Base-by-base conservation (phyloP, 2,797 vertebrate species). In the Typhlichthys eigenmanni region DNA sequence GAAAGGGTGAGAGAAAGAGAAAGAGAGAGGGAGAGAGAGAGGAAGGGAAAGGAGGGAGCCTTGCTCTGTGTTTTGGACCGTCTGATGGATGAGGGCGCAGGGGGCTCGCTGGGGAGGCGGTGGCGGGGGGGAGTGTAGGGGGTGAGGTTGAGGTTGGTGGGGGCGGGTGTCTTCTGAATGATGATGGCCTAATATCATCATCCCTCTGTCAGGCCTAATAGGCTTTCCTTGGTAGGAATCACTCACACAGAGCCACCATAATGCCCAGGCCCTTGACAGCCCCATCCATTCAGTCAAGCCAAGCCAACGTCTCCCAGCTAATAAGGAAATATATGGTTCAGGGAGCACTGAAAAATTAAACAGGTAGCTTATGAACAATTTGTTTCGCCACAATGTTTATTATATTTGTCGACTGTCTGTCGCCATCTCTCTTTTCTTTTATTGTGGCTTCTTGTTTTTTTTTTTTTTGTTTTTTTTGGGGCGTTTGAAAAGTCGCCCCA, bases 111-210 rank as follows among this genome's bases (percentile, higher is more conserved):
- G 14, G 50, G 50, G 14, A 16, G 50, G 14, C 9, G 50, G 50
- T 19, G 51, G 14, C 24, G n/a, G 49, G 63, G 55, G 24, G 24
- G 29, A 10, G 51, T 29, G 51, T 11, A 43, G 38, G 17, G 46
- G 19, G 9, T 52, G 17, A 24, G 13, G 52, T 12, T 17, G 19
- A 14, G 52, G 54, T 11, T 10, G n/a, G 29, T 24, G 87, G 88
- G 94, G 95, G 95, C 92, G 93, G 94, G 94, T 94, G 93, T 94
- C 93, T 93, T 93, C 95, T 96, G 96, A 98, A 96, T 96, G 96
- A 97, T 98, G 96, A 98, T 95, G 95, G 95, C 93, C 95, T 97
- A 99, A 98, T 98, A 98, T 98, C 96, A 98, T 97, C 97, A 98
- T 96, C 96, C 95, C 95, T 96, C 97, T 98, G 97, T 98, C 97